Percentiles rank a stretch among this genome's conserved stretches.
These are phyloP conservation scores for Myopa testacea DNA, from an alignment of 2,888 invertebrate species.

Conservation along the genomic window DNA sequence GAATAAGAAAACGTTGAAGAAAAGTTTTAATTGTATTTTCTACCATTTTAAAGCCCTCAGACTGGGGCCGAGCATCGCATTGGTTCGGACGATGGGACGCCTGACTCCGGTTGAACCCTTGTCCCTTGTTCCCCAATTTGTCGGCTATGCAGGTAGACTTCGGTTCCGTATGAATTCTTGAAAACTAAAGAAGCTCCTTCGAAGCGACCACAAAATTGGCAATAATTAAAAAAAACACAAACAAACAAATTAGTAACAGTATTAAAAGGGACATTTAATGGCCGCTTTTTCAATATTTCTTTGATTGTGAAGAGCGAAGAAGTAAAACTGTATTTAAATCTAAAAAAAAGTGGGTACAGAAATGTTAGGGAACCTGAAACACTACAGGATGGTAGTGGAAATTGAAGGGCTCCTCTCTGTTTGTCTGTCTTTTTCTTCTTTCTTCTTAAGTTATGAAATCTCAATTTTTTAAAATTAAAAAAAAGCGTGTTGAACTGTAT, in stretches of 20 bases:
- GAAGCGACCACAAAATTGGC: conserved; percentile 15
- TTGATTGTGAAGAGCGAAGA: too few species aligned
- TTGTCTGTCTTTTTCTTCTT: background rate
- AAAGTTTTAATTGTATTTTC: conserved; percentile 8
- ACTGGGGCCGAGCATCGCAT: background rate
- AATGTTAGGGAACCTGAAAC: too few species aligned
- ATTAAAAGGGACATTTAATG: too few species aligned
- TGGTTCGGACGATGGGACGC: too few species aligned
- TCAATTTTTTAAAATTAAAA: conserved; percentile 32
- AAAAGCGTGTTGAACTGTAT: background rate
- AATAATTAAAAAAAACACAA: conserved; percentile 20
- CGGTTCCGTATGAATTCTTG: conserved; percentile 8
- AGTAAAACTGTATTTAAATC: too few species aligned
- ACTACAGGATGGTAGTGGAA: too few species aligned
- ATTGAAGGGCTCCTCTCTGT: too few species aligned
- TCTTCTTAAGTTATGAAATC: conserved; percentile 33
- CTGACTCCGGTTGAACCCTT: too few species aligned
- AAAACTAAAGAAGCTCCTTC: conserved; percentile 16
- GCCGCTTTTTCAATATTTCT: too few species aligned
- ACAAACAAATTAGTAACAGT: background rate
- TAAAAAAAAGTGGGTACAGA: too few species aligned
- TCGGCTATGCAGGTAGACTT: background rate
- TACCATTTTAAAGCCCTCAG: background rate
- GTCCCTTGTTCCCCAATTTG: too few species aligned
- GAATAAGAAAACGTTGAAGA: background rate